Percentiles rank a stretch among this genome's conserved stretches.
These are phyloP conservation scores for Cartodere bifasciata DNA, from an alignment of 2,888 invertebrate species.

Conservation along the genomic window DNA sequence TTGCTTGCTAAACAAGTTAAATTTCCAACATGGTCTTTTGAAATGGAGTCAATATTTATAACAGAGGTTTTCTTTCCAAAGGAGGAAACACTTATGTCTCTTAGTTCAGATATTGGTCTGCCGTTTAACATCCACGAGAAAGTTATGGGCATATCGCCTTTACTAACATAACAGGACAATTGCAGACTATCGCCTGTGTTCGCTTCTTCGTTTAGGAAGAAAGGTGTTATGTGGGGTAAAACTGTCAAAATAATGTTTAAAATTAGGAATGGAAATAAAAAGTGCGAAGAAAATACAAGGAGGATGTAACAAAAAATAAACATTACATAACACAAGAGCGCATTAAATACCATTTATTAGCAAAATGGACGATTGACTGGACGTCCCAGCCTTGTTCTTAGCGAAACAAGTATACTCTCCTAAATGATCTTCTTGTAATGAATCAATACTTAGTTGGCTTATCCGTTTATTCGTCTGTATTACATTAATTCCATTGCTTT, in stretches of 20 bases:
- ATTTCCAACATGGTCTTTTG: conserved; percentile 40
- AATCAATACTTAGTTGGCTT: conserved; percentile 41
- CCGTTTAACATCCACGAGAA: conserved; percentile 61
- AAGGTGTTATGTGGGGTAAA: conserved; percentile 50
- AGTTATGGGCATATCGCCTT: conserved; percentile 65
- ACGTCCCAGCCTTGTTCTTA: conserved; percentile 39
- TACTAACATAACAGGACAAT: conserved; percentile 55
- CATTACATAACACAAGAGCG: conserved; percentile 52
- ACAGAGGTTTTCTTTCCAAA: conserved; percentile 50
- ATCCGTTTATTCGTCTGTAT: conserved; percentile 37
- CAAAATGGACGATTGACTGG: conserved; percentile 38
- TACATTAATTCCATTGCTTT: conserved; percentile 31
- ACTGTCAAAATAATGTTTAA: too few relatives aligned
- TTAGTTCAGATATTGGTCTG: conserved; percentile 39
- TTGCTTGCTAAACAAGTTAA: conserved; percentile 44
- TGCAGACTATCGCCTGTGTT: conserved; percentile 23
- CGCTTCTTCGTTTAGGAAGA: conserved; percentile 41
- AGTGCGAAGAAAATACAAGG: conserved; percentile 46
- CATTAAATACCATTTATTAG: conserved; percentile 38
- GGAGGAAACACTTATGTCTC: conserved; percentile 40
- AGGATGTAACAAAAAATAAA: too few relatives aligned
- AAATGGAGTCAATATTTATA: conserved; percentile 46
- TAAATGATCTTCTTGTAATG: conserved; percentile 37
- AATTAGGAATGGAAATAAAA: neutral
- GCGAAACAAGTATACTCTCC: conserved; percentile 43